phyloP scores from a whole-genome alignment of 2,888 invertebrate species.

The Phrixothrix hirtus region DNA sequence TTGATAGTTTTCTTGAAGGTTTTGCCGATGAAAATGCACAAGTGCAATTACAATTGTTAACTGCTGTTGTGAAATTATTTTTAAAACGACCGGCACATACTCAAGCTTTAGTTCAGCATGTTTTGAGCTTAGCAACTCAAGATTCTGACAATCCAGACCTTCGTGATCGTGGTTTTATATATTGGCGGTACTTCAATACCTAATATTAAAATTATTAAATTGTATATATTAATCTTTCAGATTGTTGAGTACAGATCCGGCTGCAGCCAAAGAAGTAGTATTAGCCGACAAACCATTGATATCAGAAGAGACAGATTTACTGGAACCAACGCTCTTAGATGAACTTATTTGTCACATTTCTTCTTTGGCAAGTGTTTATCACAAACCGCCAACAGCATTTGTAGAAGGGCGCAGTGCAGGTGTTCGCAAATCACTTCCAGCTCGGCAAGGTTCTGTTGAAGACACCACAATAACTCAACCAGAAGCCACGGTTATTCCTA shows the following conservation, averaged over 20 bases:
- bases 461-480: slow-evolving; percentile 49
- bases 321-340: slow-evolving; percentile 96
- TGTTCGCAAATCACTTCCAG: slow-evolving; percentile 77
- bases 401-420: slow-evolving; percentile 79
- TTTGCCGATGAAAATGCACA: slow-evolving; percentile 54
- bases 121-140: slow-evolving; percentile 84
- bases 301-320: slow-evolving; percentile 96
- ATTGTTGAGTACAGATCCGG: slow-evolving; percentile 96
- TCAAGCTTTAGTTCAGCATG: slow-evolving; percentile 97
- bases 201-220: background rate
- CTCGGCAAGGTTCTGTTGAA: slow-evolving; percentile 59
- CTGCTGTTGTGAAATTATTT: slow-evolving; percentile 98
- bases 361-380: slow-evolving; percentile 95
- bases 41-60: slow-evolving; percentile 88
- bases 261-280: slow-evolving; percentile 98
- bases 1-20: slow-evolving; percentile 96
- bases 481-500: slow-evolving; percentile 69
- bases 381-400: slow-evolving; percentile 98
- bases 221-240: slow-evolving; percentile 28
- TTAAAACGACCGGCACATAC: slow-evolving; percentile 97
- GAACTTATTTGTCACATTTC: slow-evolving; percentile 99
- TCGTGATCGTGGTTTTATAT: slow-evolving; percentile 97
- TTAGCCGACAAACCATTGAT: slow-evolving; percentile 98
- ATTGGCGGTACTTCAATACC: slow-evolving; percentile 85
- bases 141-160: slow-evolving; percentile 98